A percentile compares a stretch with the other conserved stretches of the same genome.
These are phyloP conservation scores for Lepilemur septentrionalis DNA, from an alignment of 2,797 vertebrate genomes.

Conservation along the genomic window DNA sequence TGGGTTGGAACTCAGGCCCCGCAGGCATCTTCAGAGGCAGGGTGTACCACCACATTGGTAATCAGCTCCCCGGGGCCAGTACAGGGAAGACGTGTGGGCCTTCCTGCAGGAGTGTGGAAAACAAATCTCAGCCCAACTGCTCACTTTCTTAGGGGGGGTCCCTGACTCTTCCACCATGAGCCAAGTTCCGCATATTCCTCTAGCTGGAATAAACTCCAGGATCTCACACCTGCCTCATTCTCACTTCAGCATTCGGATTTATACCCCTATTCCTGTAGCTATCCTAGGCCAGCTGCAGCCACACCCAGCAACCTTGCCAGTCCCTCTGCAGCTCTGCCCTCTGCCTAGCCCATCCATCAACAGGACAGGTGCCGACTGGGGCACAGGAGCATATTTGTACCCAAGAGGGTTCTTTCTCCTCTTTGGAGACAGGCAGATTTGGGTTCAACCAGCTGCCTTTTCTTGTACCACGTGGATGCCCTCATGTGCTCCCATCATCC, in stretches of 20 bases:
- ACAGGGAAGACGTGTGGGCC: background rate
- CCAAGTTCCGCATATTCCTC: background rate
- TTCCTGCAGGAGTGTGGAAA: background rate
- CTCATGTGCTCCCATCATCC: background rate
- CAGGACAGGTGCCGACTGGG: background rate
- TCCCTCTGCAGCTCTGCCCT: background rate
- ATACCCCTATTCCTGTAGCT: background rate
- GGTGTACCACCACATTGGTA: background rate
- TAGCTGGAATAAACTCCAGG: background rate
- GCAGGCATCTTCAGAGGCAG: background rate
- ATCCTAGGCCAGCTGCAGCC: background rate
- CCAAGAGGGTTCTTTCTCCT: background rate
- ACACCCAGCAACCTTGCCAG: background rate
- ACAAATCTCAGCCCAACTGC: background rate
- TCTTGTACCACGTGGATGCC: background rate
- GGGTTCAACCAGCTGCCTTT: background rate
- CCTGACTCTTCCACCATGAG: background rate
- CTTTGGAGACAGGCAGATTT: background rate
- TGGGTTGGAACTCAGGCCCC: background rate
- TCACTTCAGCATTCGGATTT: background rate
- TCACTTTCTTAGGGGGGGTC: background rate
- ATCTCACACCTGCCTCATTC: background rate
- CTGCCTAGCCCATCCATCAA: background rate
- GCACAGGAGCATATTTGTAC: background rate
- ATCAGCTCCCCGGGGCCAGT: background rate